Evolutionary conservation across 2,113 vertebrate species (phyloP), one percentile per base, ranked within the genome.

Genomic region (Leptosomus discolor): DNA sequence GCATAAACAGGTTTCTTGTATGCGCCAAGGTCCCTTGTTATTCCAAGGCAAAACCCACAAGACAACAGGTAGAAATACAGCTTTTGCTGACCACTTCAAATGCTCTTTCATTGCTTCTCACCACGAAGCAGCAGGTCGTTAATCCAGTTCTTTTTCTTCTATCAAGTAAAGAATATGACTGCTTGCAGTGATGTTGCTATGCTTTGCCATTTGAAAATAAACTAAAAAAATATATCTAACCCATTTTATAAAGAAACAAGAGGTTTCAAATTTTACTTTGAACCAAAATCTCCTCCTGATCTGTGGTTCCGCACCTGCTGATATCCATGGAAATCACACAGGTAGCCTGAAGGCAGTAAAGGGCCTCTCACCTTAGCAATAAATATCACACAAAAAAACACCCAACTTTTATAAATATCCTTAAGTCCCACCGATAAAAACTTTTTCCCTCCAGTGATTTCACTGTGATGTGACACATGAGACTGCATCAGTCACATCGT

Each of bases 401-500:
- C 3, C 30, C 29, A 76, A 90, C 53, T 94, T 86, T 82, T 71
- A 79, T 37, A 88, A 84, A 88, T 51, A 92, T 91, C 91, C 48
- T 82, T 11, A 96, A 96, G 89, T 90, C 46, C 23, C 43, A 58
- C 11, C 0, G 5, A 93, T 6, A 3, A 86, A 95, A 95, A 75
- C 75, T 79, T 94, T 43, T 71, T 90, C 88, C 88, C 93, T 96
- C 53, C 74, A 95, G 91, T 83, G 95, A 95, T 93, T 96, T 91
- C 88, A 15, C 88, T 41, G 85, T 71, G 94, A 97, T 96, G 95
- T 95, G 95, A 96, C 96, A 96, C 96, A 95, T 73, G 96, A 97
- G 96, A 91, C 90, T 94, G 95, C 95, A 97, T 92, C 97, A 97
- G 97, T 97, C 97, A 97, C 96, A 97, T 97, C 95, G 30, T 67